Evolutionary conservation across 1,140 invertebrate genomes (phyloP), one percentile per base, ranked within the genome.

Genomic region (Drosophila fuyamai): DNA sequence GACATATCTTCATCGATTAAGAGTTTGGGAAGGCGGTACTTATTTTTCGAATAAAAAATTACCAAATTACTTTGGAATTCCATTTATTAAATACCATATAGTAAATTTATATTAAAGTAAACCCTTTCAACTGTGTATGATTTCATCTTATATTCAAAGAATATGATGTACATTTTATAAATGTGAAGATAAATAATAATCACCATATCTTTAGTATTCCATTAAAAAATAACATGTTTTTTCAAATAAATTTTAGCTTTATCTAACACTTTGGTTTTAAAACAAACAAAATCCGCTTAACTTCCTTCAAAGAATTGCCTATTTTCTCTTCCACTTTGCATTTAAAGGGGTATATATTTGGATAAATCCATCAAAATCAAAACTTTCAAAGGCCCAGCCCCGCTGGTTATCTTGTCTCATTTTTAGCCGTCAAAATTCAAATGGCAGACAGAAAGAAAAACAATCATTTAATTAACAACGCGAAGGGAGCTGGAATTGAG

Each of bases 381-480:
- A 10, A 32, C 36, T 47, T 38, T 48, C 35, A 46, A 38, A 44
- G 23, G 12, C 14, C 55, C 55, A 43, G 27, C 41, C 57, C 61
- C 35, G 12, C 56, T 47, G 41, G 16, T 59, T 59, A 48, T 29
- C 43, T 40, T n/a, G 29, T 36, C 57, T 61, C 23, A n/a, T 36
- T 36, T 36, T 27, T 13, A 59, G 23, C 12, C 9, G 8, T 46
- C 54, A 12, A 41, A 65, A 32, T 23, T 23, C 13, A 14, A 32
- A 41, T 36, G 13, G 27, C 5, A 38, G n/a, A 23, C 27, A 18
- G 35, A 32, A 38, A 5, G 5, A 47, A 61, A 44, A 60, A 62
- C 79, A 81, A 82, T 82, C 80, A 83, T 79, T 82, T 82, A 82
- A 82, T 82, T 82, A 83, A 47, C 63, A 71, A 51, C n/a, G 9